phyloP scores from a whole-genome alignment of 64 coral and sea anemone genomes.

The Dendrophyllia cribrosa region DNA sequence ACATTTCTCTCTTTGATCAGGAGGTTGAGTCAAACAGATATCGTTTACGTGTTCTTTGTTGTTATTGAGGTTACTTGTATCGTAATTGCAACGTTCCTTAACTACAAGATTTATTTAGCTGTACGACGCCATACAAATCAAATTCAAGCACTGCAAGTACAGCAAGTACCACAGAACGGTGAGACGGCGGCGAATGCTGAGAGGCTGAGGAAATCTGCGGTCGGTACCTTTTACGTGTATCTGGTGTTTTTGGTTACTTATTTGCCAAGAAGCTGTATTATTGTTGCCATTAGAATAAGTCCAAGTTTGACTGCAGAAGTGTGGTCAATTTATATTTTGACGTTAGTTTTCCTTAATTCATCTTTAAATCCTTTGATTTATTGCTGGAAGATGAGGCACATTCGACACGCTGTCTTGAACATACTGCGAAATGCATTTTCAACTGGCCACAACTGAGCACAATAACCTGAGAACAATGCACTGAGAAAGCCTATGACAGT shows the following conservation, averaged over 20 bases:
- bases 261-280: not conserved
- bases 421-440: not conserved
- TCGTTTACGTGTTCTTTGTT: not conserved
- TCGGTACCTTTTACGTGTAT: not conserved
- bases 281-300: no score
- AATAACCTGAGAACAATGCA: not conserved
- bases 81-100: not conserved
- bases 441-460: not conserved
- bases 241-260: slow-evolving; percentile 16
- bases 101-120: not conserved
- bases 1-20: not conserved
- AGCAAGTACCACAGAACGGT: not conserved
- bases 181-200: not conserved
- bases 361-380: no score
- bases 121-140: not conserved
- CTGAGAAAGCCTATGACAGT: no score
- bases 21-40: not conserved
- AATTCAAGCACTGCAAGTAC: not conserved
- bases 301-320: no score
- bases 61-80: not conserved
- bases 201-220: slow-evolving; percentile 10
- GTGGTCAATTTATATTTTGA: no score
- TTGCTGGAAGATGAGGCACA: no score
- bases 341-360: no score
- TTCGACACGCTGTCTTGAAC: no score